These are phyloP conservation scores for Sebastes schlegelii DNA, from an alignment of 2,113 vertebrate genomes.

Conservation along the genomic window DNA sequence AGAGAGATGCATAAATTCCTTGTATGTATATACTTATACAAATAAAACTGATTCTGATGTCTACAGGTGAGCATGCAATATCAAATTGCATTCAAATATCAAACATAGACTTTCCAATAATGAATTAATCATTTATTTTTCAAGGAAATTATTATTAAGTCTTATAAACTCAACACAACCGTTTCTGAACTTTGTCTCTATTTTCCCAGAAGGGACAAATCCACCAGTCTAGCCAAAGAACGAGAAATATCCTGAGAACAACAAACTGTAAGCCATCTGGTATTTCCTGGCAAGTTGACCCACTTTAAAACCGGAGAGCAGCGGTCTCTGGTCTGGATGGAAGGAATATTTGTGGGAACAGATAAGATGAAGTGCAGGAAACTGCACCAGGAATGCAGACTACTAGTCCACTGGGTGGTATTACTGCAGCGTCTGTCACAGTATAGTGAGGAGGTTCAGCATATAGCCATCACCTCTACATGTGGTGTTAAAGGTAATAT, in stretches of 20 bases:
- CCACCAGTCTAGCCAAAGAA: background rate
- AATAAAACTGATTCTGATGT: too few species aligned
- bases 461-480: too few species aligned
- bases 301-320: constrained; percentile 11
- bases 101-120: background rate
- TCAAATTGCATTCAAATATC: too few species aligned
- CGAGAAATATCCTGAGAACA: constrained; percentile 18
- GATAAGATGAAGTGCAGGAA: constrained; percentile 5
- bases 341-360: background rate
- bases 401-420: constrained; percentile 14
- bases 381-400: background rate
- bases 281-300: constrained; percentile 32
- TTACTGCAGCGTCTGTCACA: background rate
- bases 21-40: too few species aligned
- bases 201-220: background rate
- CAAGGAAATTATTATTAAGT: background rate
- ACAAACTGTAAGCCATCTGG: constrained; percentile 28
- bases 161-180: background rate
- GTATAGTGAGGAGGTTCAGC: background rate
- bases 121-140: background rate
- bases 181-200: background rate
- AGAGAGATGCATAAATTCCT: too few species aligned
- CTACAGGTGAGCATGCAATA: too few species aligned
- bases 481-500: background rate
- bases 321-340: constrained; percentile 13